phyloP scores from a whole-genome alignment of 2,888 invertebrate species.

The Lordiphosa fenestrarum region DNA sequence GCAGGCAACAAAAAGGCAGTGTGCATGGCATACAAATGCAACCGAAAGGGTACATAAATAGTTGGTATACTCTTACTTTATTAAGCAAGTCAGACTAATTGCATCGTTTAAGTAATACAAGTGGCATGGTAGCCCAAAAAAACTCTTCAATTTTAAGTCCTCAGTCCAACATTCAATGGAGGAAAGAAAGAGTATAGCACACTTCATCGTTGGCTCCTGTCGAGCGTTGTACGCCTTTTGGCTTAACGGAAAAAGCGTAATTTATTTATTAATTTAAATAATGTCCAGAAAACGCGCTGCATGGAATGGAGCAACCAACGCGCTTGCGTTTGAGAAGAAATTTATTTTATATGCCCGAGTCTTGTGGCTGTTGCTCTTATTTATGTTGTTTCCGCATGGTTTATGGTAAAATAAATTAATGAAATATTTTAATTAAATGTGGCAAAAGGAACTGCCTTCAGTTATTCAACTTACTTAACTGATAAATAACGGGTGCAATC shows the following conservation, averaged over 20 bases:
- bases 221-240: background rate
- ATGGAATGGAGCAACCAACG: background rate
- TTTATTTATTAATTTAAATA: constrained; percentile 60
- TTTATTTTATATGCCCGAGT: constrained; percentile 26
- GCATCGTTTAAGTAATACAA: too few relatives aligned
- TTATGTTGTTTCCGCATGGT: constrained; percentile 30
- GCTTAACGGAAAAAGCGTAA: constrained; percentile 40
- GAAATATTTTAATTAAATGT: constrained; percentile 35
- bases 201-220: background rate
- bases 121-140: too few relatives aligned
- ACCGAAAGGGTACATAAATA: too few relatives aligned
- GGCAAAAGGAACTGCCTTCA: constrained; percentile 8
- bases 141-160: too few relatives aligned
- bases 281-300: constrained; percentile 27
- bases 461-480: constrained; percentile 14
- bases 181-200: too few relatives aligned
- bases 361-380: constrained; percentile 19
- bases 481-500: background rate
- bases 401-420: constrained; percentile 22
- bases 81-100: constrained; percentile 1
- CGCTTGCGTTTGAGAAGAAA: constrained; percentile 39
- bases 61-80: too few relatives aligned
- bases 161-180: too few relatives aligned
- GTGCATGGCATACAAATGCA: too few relatives aligned
- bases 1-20: too few relatives aligned